phyloP scores from a whole-genome alignment of 2,888 invertebrate genomes.

The Ischnura elegans region DNA sequence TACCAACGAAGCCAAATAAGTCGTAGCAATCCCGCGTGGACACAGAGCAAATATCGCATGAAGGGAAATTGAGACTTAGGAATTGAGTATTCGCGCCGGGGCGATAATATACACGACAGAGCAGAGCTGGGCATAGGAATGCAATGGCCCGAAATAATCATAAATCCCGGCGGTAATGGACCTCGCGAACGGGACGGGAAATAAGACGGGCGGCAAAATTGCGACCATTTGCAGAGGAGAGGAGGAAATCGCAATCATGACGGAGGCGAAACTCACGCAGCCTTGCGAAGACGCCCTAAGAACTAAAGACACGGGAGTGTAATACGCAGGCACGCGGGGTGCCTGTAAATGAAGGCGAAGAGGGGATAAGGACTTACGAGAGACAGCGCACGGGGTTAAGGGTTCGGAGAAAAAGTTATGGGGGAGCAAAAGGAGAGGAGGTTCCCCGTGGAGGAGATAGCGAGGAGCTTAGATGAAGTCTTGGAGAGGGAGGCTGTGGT shows the following conservation, averaged over 20 bases:
- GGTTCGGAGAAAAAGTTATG: background rate
- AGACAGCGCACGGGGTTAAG: background rate
- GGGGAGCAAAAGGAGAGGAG: background rate
- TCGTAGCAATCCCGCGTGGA: too few relatives aligned
- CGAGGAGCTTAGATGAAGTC: too few relatives aligned
- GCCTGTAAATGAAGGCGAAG: constrained; percentile 4
- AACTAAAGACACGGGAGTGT: background rate
- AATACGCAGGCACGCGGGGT: background rate
- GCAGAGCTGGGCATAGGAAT: background rate
- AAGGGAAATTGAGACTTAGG: background rate
- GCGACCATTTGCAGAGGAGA: background rate
- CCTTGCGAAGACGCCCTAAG: background rate
- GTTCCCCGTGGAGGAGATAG: too few relatives aligned
- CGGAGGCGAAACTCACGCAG: background rate
- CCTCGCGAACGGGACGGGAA: background rate
- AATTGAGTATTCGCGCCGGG: background rate
- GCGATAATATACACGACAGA: constrained; percentile 14
- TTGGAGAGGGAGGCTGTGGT: background rate
- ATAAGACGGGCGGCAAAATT: constrained; percentile 4
- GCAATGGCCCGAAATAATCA: background rate
- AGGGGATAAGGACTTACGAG: background rate
- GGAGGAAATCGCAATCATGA: constrained; percentile 6
- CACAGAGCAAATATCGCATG: background rate
- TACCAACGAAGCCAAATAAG: too few relatives aligned
- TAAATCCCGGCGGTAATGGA: constrained; percentile 11